Percentiles rank a stretch among this genome's conserved stretches.
Conservation (phyloP, 2,113 vertebrate genomes). For the Trichechus manatus region DNA sequence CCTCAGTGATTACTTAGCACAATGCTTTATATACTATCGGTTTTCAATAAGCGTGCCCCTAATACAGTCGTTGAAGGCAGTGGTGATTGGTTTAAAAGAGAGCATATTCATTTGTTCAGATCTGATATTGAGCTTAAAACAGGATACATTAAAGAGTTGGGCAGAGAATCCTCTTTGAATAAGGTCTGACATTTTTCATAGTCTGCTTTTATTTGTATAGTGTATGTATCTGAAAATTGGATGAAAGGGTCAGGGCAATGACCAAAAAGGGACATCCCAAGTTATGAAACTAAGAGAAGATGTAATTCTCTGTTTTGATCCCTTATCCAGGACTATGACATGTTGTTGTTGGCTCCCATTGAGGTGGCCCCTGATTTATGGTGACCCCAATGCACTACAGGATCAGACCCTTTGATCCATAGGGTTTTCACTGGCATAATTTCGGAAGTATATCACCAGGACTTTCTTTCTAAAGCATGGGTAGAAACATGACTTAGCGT, state of each 20-base stretch:
- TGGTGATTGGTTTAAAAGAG: neutral
- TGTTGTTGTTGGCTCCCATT: neutral
- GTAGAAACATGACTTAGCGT: neutral
- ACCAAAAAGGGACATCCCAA: neutral
- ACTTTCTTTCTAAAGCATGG: neutral
- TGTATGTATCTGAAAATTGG: neutral
- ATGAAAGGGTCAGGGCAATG: neutral
- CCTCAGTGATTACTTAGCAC: neutral
- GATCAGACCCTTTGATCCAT: neutral
- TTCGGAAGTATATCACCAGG: neutral
- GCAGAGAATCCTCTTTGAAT: neutral
- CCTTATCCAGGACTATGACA: neutral
- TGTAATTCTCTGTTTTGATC: neutral
- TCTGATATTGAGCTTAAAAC: neutral
- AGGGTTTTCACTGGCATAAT: neutral
- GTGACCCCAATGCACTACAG: neutral
- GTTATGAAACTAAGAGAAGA: neutral
- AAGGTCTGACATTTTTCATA: neutral
- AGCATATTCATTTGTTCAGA: neutral
- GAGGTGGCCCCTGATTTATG: neutral
- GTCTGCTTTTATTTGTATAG: slow-evolving; percentile 18
- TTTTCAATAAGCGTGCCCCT: neutral
- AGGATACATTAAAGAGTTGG: neutral
- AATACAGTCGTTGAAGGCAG: neutral
- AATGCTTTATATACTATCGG: neutral